phyloP scores from a whole-genome alignment of 2,797 vertebrate genomes.

The Acanthiza pusilla region DNA sequence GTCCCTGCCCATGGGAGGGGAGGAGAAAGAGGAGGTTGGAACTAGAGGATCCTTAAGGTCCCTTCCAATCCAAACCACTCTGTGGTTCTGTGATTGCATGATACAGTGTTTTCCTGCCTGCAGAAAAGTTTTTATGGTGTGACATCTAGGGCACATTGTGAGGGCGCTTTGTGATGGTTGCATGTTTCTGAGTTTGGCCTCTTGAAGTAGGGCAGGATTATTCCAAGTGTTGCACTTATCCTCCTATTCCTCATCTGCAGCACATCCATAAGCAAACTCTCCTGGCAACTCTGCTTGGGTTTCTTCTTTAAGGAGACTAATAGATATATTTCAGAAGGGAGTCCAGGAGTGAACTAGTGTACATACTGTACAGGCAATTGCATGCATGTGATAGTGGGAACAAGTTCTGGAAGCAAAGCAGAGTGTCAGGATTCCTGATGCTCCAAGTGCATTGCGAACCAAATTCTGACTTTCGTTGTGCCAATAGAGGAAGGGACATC shows the following conservation, averaged over 20 bases:
- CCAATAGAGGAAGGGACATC: not conserved
- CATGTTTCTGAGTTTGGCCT: not conserved
- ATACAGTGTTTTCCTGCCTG: not conserved
- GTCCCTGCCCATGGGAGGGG: too few species aligned
- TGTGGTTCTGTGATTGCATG: accelerated
- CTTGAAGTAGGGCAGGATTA: not conserved
- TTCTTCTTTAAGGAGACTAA: not conserved
- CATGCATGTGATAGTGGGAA: not conserved
- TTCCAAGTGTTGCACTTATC: not conserved
- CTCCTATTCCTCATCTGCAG: not conserved
- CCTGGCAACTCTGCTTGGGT: not conserved
- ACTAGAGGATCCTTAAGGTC: not conserved
- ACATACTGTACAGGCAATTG: not conserved
- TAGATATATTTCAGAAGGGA: not conserved
- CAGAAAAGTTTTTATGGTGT: not conserved
- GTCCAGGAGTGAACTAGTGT: accelerated
- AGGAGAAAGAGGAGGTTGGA: not conserved
- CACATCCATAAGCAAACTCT: not conserved
- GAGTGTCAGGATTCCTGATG: not conserved
- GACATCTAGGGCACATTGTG: not conserved
- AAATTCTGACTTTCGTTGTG: not conserved
- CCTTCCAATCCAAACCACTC: not conserved
- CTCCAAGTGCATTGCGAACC: not conserved
- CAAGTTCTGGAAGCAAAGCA: not conserved
- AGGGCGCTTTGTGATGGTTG: not conserved